Conservation (phyloP, 2,797 vertebrate species). For the Halcyon smyrnensis region DNA sequence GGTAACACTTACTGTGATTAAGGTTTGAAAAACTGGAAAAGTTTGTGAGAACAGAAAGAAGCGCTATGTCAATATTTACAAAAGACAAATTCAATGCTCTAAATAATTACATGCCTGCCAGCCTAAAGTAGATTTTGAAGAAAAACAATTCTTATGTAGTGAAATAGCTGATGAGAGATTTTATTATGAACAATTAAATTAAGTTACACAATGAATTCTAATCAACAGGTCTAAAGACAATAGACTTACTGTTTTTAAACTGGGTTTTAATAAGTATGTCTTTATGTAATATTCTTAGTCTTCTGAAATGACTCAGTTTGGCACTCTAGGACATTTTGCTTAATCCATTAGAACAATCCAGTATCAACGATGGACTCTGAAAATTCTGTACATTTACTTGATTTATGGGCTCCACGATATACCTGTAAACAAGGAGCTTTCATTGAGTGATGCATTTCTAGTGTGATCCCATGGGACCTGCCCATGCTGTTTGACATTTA, state of each 20-base stretch:
- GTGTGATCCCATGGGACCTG: neutral
- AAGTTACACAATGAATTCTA: neutral
- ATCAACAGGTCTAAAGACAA: slow-evolving; percentile 26
- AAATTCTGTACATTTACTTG: neutral
- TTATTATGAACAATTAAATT: slow-evolving; percentile 6
- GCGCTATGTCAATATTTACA: slow-evolving; percentile 27
- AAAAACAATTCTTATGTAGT: slow-evolving; percentile 2
- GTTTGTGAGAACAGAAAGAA: neutral
- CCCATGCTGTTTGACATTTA: neutral
- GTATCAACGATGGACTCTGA: neutral
- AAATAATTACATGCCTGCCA: neutral
- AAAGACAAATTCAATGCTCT: neutral
- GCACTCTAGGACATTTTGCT: neutral
- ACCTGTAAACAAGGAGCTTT: neutral
- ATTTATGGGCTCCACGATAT: neutral
- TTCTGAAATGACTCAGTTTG: neutral
- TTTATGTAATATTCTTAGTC: neutral
- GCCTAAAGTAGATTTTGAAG: neutral
- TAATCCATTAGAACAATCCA: neutral
- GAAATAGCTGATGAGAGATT: slow-evolving; percentile 14
- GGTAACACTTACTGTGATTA: neutral
- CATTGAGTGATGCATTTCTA: neutral
- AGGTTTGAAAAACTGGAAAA: neutral
- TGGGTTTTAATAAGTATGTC: neutral
- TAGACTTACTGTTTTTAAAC: neutral